Evolutionary conservation across 2,797 vertebrate species (phyloP), one percentile per base, ranked within the genome.

Genomic region (Notolepis coatsorum): DNA sequence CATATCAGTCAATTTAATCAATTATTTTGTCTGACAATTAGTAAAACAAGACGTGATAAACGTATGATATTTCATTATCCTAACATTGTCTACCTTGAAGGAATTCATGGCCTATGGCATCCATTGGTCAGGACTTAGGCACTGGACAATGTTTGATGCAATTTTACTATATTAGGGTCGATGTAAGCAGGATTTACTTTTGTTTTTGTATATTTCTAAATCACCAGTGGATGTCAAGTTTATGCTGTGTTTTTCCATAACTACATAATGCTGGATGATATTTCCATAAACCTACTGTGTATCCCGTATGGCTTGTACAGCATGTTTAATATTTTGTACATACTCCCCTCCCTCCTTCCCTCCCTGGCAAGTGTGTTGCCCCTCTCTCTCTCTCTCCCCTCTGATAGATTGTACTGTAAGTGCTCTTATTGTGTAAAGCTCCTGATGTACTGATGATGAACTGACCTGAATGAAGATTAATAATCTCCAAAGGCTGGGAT

Each of bases 351-450:
- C 23, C 20, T 9, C 12, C 46, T 33, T 7, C 28, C 8, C 38
- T 2, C 10, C 35, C 39, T 37, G 0, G 8, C 28, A 25, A 30
- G 1, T 43, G 43, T 60, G 31, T 38, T 50, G 20, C 37, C 54
- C 46, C n/a, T n/a, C n/a, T n/a, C n/a, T n/a, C n/a, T n/a, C n/a
- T 50, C 7, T 51, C 38, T 37, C 20, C 54, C 4, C 31, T 53
- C 49, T 48, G 13, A 45, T 56, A 61, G 24, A 74, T 62, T 52
- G 48, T 57, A 33, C 18, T 50, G 41, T 61, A 70, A 76, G 78
- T 79, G 79, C 68, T 71, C 71, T 82, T 78, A 77, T 28, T 59
- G 31, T 50, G 3, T 15, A 15, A 66, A 37, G 15, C 27, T 3
- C 10, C 7, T n/a, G 15, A 8, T 8, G 15, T 49, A 2, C 23